A percentile compares a stretch with the other conserved stretches of the same genome.
Evolutionary conservation across 2,113 vertebrate genomes (phyloP).

Genomic region (Gnathochromis pfefferi): DNA sequence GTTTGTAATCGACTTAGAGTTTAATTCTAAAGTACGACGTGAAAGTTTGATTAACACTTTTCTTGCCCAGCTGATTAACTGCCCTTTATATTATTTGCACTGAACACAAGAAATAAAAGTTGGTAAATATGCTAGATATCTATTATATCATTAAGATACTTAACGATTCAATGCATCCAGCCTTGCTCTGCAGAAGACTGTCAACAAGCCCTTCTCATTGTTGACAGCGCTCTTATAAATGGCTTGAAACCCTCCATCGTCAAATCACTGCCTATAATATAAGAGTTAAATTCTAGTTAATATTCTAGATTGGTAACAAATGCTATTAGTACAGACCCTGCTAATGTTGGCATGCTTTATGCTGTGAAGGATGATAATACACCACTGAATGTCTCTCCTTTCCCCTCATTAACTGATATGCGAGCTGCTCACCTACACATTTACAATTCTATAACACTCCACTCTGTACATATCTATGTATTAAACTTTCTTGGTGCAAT

Average conservation of each 20-base stretch:
- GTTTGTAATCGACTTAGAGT: slow-evolving; percentile 17
- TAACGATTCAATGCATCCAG: neutral
- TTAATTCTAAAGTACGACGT: neutral
- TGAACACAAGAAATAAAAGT: neutral
- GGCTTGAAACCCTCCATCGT: neutral
- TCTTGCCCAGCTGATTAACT: neutral
- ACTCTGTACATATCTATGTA: neutral
- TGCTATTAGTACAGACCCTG: slow-evolving; percentile 28
- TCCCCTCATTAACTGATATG: slow-evolving; percentile 30
- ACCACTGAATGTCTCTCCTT: neutral
- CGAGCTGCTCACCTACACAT: slow-evolving; percentile 28
- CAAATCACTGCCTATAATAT: neutral
- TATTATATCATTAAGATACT: neutral
- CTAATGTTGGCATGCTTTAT: slow-evolving; percentile 32
- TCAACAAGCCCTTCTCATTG: neutral
- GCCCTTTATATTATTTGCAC: neutral
- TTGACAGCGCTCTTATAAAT: neutral
- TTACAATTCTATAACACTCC: slow-evolving; percentile 7
- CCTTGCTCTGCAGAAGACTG: neutral
- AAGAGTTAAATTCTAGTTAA: neutral
- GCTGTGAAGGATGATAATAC: slow-evolving; percentile 1
- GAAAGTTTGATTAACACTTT: neutral
- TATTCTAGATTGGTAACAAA: slow-evolving; percentile 27
- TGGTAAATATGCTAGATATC: neutral
- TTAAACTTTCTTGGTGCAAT: slow-evolving; percentile 24